Evolutionary conservation across 2,797 vertebrate species (phyloP), one percentile per base, ranked within the genome.

Genomic region (Tadarida brasiliensis): DNA sequence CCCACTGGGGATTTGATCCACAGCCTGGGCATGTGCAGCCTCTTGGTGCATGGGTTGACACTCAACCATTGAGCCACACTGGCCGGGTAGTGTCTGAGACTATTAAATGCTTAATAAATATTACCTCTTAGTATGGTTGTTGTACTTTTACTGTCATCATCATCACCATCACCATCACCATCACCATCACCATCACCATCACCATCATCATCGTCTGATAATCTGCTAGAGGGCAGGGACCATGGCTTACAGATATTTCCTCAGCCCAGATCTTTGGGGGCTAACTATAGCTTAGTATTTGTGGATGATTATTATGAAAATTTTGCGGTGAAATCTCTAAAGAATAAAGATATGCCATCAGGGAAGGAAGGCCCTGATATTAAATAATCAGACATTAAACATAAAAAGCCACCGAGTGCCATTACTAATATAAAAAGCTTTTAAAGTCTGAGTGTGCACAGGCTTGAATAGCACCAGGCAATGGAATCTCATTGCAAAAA

Each of bases 221-320:
- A 67, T 70, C 35, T 91, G 15, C 22, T 65, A 15, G 39, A 87
- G 24, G 8, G 4, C 44, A 63, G 9, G n/a, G 12, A 22, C 9
- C 5, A 59, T 51, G 14, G 26, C 33, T 87, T 68, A 90, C 14
- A 95, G 81, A 91, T n/a, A 68, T 84, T 88, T 91, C 59, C 51
- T 86, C 39, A 77, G 11, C 17, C 7, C 16, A 44, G 19, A 24
- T 73, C 26, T n/a, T 65, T 24, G 54, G 33, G 2, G 57, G 6
- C 17, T 71, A 83, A 93, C 71, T 56, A 30, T 59, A 83, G 17
- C 19, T 91, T 82, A 83, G 14, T 81, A 87, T 80, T 86, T 96
- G 1, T 57, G 47, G 10, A 39, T n/a, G 11, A 20, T 19, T 68
- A 33, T 80, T 11, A 4, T 11, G 19, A 35, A 3, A 91, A 47